phyloP scores from a whole-genome alignment of 2,113 vertebrate species.

The Hippocampus barbouri region DNA sequence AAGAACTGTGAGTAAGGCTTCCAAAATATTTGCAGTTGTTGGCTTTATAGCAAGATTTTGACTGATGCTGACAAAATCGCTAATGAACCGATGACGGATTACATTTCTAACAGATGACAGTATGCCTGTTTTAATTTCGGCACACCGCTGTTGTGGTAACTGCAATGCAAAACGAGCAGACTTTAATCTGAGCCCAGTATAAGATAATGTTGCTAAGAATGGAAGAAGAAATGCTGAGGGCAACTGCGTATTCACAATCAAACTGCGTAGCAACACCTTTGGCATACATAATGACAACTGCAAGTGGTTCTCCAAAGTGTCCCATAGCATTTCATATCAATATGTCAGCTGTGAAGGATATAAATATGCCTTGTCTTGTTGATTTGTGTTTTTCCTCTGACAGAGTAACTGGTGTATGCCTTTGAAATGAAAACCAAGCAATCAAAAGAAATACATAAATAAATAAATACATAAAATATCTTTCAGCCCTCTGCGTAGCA shows the following conservation, averaged over 20 bases:
- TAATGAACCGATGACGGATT: too few species aligned
- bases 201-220: not conserved
- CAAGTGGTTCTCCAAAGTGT: not conserved
- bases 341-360: not conserved
- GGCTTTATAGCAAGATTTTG: too few species aligned
- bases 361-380: not conserved
- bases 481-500: constrained; percentile 9
- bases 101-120: not conserved
- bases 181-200: not conserved
- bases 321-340: not conserved
- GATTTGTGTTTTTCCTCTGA: constrained; percentile 18
- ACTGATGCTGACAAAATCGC: too few species aligned
- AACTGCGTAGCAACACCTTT: not conserved
- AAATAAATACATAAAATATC: constrained; percentile 57
- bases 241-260: not conserved
- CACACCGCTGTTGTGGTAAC: not conserved
- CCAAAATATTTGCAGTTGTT: too few species aligned
- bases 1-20: too few species aligned
- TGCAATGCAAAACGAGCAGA: not conserved
- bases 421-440: constrained; percentile 7
- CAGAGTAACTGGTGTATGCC: not conserved
- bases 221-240: not conserved
- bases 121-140: not conserved
- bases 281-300: not conserved
- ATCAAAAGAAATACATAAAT: constrained; percentile 50